phyloP scores from a whole-genome alignment of 92 coral and sea anemone genomes.

The Isaurus tuberculatus region DNA sequence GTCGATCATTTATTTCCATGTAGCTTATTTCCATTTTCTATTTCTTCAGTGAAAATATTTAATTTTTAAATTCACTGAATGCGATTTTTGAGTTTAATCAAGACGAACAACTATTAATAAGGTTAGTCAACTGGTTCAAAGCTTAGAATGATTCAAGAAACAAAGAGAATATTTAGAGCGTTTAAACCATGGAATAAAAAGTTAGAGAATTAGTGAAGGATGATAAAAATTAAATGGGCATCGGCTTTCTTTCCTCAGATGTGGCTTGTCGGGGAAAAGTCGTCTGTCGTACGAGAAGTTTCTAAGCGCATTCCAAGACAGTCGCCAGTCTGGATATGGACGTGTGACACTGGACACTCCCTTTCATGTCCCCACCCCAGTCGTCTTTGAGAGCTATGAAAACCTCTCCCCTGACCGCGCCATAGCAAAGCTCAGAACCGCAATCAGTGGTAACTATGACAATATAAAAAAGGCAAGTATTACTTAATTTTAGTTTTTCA shows the following conservation, averaged over 20 bases:
- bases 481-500: not conserved
- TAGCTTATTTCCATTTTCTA: too few relatives aligned
- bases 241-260: slow-evolving; percentile 59
- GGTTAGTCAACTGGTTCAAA: too few relatives aligned
- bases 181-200: too few relatives aligned
- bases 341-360: slow-evolving; percentile 90
- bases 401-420: slow-evolving; percentile 80
- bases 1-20: too few relatives aligned
- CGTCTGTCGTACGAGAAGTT: slow-evolving; percentile 87
- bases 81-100: too few relatives aligned
- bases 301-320: slow-evolving; percentile 85
- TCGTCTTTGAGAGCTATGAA: slow-evolving; percentile 77
- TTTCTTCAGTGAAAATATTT: too few relatives aligned
- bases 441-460: slow-evolving; percentile 74
- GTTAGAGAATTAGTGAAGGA: too few relatives aligned
- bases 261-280: slow-evolving; percentile 79
- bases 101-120: too few relatives aligned
- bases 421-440: slow-evolving; percentile 74
- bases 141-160: too few relatives aligned
- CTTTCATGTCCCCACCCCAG: slow-evolving; percentile 58
- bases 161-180: too few relatives aligned
- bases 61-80: too few relatives aligned
- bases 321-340: slow-evolving; percentile 82
- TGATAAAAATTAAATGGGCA: too few relatives aligned
- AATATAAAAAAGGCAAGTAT: slow-evolving; percentile 68